Percentiles rank a stretch among this genome's conserved stretches.
phyloP scores from a whole-genome alignment of 2,113 vertebrate genomes.

The Mionectes macconnelli region DNA sequence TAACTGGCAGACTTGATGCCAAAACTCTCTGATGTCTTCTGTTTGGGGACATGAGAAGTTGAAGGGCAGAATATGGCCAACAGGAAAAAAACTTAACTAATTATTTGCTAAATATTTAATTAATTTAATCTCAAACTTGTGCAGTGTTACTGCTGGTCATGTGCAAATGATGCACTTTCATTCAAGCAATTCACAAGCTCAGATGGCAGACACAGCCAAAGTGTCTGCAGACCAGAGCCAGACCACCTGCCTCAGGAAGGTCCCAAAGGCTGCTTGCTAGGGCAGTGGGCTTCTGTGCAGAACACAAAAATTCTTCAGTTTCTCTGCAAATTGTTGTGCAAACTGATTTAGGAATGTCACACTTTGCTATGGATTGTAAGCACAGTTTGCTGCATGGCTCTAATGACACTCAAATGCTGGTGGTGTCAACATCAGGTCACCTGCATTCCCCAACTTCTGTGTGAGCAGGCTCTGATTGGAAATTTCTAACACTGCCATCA shows the following conservation, averaged over 20 bases:
- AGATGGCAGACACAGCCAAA: not conserved
- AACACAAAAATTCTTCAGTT: not conserved
- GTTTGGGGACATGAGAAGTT: not conserved
- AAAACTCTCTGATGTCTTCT: not conserved
- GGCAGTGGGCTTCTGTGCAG: not conserved
- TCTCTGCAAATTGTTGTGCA: not conserved
- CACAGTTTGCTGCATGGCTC: fast-evolving
- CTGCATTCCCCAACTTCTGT: not conserved
- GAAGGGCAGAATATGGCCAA: not conserved
- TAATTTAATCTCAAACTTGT: not conserved
- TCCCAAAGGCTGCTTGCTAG: not conserved
- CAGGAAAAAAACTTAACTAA: not conserved
- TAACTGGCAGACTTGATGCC: not conserved
- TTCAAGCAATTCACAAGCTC: not conserved
- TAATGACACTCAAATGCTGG: not conserved
- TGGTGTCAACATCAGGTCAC: not conserved
- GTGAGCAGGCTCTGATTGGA: not conserved
- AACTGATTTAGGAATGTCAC: not conserved
- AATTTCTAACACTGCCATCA: not conserved
- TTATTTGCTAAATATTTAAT: not conserved
- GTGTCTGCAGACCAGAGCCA: not conserved
- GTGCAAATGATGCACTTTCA: not conserved
- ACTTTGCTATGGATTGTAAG: not conserved
- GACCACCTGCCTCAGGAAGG: not conserved
- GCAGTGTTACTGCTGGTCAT: not conserved